These are phyloP conservation scores for Odontamblyopus lacepedii DNA, from an alignment of 2,797 vertebrate genomes.

Conservation along the genomic window DNA sequence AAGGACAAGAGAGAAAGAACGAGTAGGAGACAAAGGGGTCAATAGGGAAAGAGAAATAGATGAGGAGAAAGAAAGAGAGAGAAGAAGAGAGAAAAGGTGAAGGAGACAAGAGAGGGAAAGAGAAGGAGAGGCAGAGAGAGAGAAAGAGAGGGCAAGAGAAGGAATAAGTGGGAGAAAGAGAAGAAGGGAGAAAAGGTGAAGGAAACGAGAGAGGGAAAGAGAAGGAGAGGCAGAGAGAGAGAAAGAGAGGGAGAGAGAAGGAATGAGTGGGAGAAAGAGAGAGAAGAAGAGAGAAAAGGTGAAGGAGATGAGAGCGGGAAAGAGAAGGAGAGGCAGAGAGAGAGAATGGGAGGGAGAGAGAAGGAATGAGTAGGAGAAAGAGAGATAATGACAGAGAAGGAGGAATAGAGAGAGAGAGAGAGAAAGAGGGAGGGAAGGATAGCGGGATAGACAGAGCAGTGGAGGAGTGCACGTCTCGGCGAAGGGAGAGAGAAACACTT, in stretches of 20 bases:
- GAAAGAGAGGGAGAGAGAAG: background rate
- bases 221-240: background rate
- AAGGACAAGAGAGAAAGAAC: background rate
- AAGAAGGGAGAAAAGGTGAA: too few relatives aligned
- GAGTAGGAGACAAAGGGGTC: background rate
- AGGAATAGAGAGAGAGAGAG: too few relatives aligned
- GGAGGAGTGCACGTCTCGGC: constrained; percentile 30
- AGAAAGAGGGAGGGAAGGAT: background rate
- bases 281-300: background rate
- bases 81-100: too few relatives aligned
- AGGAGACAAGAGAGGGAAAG: too few relatives aligned
- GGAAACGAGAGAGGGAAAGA: too few relatives aligned
- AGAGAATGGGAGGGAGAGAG: background rate
- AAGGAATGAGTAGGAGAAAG: background rate
- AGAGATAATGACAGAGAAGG: background rate
- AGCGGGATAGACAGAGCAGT: constrained; percentile 13
- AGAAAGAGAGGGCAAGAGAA: background rate
- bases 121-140: background rate
- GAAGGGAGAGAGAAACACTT: constrained; percentile 16
- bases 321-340: too few relatives aligned
- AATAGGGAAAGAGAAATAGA: too few relatives aligned
- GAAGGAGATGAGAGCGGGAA: background rate
- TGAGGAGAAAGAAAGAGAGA: too few relatives aligned
- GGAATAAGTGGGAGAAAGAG: too few relatives aligned
- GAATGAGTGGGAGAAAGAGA: background rate